phyloP scores from a whole-genome alignment of 2,113 vertebrate species.

The Channa maculata region DNA sequence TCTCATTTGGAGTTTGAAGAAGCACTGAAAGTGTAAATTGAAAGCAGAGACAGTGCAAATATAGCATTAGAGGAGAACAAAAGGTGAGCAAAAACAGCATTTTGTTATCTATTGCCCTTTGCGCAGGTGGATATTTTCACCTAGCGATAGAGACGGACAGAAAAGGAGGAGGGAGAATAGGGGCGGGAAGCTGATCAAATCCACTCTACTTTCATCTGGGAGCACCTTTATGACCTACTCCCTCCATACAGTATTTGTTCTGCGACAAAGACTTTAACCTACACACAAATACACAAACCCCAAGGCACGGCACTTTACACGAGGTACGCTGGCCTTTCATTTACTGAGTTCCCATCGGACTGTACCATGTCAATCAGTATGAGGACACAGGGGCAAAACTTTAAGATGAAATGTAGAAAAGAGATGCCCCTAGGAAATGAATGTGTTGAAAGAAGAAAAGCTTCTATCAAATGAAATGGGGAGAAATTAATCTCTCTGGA shows the following conservation, averaged over 20 bases:
- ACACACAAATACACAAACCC: constrained; percentile 58
- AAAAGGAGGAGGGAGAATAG: constrained; percentile 29
- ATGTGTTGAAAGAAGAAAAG: constrained; percentile 38
- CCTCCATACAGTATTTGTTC: constrained; percentile 58
- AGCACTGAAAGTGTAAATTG: constrained; percentile 63
- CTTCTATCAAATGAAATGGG: constrained; percentile 42
- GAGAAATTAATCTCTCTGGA: constrained; percentile 35
- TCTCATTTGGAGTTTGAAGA: constrained; percentile 67
- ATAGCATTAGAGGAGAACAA: constrained; percentile 48
- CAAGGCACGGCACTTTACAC: constrained; percentile 64
- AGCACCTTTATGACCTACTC: constrained; percentile 81
- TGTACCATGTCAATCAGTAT: constrained; percentile 57
- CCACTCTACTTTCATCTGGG: constrained; percentile 67
- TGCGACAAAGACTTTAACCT: constrained; percentile 62
- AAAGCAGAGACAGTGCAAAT: constrained; percentile 53
- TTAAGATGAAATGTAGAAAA: constrained; percentile 25
- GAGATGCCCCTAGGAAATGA: constrained; percentile 34
- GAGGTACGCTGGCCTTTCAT: constrained; percentile 50
- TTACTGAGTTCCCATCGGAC: constrained; percentile 57
- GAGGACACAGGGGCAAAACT: constrained; percentile 27
- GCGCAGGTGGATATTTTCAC: constrained; percentile 18
- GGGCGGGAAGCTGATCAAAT: constrained; percentile 28
- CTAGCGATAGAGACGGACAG: constrained; percentile 10
- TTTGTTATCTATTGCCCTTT: constrained; percentile 38
- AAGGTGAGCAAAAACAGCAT: constrained; percentile 14